Conservation (phyloP, 2,888 invertebrate species). For the Barypeithes pellucidus region DNA sequence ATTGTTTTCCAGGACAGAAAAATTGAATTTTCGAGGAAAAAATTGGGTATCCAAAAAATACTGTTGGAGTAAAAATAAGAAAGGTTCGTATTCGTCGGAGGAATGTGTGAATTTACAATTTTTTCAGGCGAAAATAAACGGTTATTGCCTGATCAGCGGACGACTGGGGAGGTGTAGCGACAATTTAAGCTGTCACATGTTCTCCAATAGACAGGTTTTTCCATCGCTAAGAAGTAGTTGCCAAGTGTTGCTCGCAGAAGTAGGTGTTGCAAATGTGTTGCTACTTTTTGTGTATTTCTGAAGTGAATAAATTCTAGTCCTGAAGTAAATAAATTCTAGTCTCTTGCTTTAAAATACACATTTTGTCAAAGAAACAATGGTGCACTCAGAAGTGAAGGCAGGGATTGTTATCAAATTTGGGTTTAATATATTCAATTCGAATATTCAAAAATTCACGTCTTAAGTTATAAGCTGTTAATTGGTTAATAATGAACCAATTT, state of each 20-base stretch:
- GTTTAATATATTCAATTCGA: too few species aligned
- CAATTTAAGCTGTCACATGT: constrained; percentile 19
- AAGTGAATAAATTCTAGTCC: too few species aligned
- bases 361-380: too few species aligned
- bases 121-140: constrained; percentile 21
- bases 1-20: background rate
- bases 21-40: background rate
- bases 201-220: constrained; percentile 30
- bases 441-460: too few species aligned
- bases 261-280: background rate
- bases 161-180: constrained; percentile 38
- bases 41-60: constrained; percentile 16
- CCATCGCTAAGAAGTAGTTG: background rate
- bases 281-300: constrained; percentile 6
- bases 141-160: constrained; percentile 38
- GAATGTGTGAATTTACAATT: constrained; percentile 34
- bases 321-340: too few species aligned
- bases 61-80: background rate
- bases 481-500: too few species aligned
- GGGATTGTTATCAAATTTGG: too few species aligned
- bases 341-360: too few species aligned
- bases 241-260: background rate
- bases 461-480: too few species aligned
- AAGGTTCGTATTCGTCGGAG: background rate
- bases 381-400: too few species aligned